These are phyloP conservation scores for Vombatus ursinus DNA, from an alignment of 2,113 vertebrate species.

Conservation along the genomic window DNA sequence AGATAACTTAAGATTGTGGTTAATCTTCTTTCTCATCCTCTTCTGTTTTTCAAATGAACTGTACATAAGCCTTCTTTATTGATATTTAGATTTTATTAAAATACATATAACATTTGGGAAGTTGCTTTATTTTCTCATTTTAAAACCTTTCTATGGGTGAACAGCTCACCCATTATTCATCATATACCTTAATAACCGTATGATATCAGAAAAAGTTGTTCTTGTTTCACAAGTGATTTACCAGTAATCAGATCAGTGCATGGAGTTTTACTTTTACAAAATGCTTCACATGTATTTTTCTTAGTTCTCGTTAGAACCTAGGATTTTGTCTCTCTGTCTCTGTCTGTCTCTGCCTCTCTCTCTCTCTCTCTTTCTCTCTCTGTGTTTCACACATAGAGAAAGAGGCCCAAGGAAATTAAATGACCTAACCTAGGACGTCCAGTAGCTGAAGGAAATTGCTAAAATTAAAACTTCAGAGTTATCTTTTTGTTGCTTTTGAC, in stretches of 20 bases:
- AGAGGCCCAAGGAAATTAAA: slow-evolving; percentile 33
- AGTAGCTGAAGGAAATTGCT: slow-evolving; percentile 36
- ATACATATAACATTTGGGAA: neutral
- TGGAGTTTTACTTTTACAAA: slow-evolving; percentile 67
- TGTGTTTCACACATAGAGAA: slow-evolving; percentile 34
- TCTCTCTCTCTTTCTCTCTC: neutral
- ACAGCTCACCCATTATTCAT: slow-evolving; percentile 21
- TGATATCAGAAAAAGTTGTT: slow-evolving; percentile 70
- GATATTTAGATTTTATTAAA: slow-evolving; percentile 6
- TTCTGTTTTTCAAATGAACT: slow-evolving; percentile 20
- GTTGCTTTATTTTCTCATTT: slow-evolving; percentile 34
- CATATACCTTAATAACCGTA: slow-evolving; percentile 53
- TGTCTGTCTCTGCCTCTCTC: too few relatives aligned
- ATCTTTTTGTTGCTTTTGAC: slow-evolving; percentile 22
- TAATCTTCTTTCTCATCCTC: slow-evolving; percentile 24
- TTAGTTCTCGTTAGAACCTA: slow-evolving; percentile 65
- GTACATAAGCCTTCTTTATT: neutral
- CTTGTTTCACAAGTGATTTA: slow-evolving; percentile 69
- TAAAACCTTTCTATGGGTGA: slow-evolving; percentile 45
- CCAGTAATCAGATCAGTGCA: slow-evolving; percentile 72
- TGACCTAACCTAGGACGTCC: neutral
- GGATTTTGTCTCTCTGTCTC: neutral
- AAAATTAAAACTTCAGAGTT: slow-evolving; percentile 22
- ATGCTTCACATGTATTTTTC: slow-evolving; percentile 57
- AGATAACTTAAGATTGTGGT: slow-evolving; percentile 20